Conservation (phyloP, 2,113 vertebrate species). For the Sceloporus tristichus region DNA sequence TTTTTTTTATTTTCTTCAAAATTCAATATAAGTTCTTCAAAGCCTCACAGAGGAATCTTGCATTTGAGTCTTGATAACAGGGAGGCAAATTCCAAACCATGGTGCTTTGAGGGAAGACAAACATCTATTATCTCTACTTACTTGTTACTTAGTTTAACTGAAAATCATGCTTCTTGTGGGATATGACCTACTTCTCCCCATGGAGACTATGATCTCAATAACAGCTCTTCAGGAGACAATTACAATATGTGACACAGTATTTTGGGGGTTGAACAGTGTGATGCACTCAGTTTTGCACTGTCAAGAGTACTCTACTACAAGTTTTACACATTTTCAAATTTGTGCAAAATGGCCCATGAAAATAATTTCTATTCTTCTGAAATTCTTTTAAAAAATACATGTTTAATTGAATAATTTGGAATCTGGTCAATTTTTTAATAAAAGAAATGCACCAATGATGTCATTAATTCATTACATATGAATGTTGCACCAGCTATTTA, state of each 20-base stretch:
- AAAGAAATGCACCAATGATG: fast-evolving
- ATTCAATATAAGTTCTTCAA: no score
- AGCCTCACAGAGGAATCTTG: no score
- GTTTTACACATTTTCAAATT: neutral
- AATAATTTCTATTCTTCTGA: slow-evolving; percentile 30
- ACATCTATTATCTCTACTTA: no score
- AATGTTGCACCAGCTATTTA: slow-evolving; percentile 1
- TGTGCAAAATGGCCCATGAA: neutral
- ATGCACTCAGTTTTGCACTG: no score
- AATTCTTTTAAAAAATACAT: slow-evolving; percentile 8
- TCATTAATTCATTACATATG: neutral
- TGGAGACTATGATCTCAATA: no score
- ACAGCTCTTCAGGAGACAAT: neutral
- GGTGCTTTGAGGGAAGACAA: no score
- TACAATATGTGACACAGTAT: neutral
- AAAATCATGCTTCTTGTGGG: no score
- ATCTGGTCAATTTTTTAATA: neutral
- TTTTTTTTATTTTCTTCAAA: no score
- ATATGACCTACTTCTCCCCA: no score
- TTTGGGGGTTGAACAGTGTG: neutral
- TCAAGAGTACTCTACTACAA: neutral
- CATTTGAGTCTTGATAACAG: no score
- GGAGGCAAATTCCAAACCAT: no score
- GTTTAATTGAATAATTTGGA: slow-evolving; percentile 38
- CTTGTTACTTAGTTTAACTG: no score